Evolutionary conservation across 2,888 invertebrate species (phyloP), one percentile per base, ranked within the genome.

Genomic region (Plebejus anna): DNA sequence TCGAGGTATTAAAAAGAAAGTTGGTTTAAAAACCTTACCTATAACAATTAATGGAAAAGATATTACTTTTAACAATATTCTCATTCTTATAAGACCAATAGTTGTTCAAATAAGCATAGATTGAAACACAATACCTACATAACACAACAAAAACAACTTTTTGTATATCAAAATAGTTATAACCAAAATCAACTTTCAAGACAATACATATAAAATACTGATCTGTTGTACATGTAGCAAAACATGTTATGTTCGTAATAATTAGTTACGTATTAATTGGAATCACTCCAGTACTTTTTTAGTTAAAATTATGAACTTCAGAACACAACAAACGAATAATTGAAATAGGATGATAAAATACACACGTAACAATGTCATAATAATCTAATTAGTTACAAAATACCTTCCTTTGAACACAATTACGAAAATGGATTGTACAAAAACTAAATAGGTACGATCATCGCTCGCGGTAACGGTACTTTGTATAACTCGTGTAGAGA

Each of bases 381-480:
- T 59, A 22, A 61, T 59, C 55, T 55, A 51, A 28, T 28, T 28
- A 28, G 61, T 61, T 66, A 36, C 66, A 32, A 66, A 66, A 66
- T 36, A 66, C 66, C 32, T 66, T 66, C 36, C 66, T 66, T 36
- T 66, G 66, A 32, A 66, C 32, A 66, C 66, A 36, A 66, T 66
- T 36, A 66, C 61, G 66, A 66, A 66, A 66, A 32, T 66, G 66
- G 32, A 66, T 32, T 36, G 32, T 66, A 66, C 66, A 66, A 66
- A 66, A 36, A 36, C 9, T 11, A 13, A 32, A 32, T 13, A 66
- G 22, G 32, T 22, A 61, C 28, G 28, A 61, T 28, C 61, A 61
- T 61, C 61, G 28, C 28, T 42, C 32, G 16, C 13, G 28, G 55
- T 73, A 73, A 73, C 73, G 73, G 55, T 73, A 73, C 32, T 51